Conservation (phyloP, 2,888 invertebrate genomes). For the Cenopis cana region DNA sequence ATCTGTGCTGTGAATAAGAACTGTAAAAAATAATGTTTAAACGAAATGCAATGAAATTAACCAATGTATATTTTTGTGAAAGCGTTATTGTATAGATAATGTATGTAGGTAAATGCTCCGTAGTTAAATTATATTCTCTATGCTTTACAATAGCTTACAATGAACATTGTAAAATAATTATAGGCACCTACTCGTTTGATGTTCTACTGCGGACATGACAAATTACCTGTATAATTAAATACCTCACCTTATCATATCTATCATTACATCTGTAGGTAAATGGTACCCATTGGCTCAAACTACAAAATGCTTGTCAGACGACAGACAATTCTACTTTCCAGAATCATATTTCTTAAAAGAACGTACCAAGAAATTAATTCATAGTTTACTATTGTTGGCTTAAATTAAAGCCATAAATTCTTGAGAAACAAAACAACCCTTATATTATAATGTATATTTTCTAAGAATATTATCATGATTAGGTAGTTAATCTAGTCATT, state of each 20-base stretch:
- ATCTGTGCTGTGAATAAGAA: slow-evolving; percentile 69
- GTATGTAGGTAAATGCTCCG: slow-evolving; percentile 38
- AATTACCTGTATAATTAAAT: slow-evolving; percentile 34
- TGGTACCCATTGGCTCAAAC: slow-evolving; percentile 20
- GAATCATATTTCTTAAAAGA: slow-evolving; percentile 22
- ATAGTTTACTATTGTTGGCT: neutral
- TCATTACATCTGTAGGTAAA: neutral
- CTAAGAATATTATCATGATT: neutral
- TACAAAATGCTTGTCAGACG: slow-evolving; percentile 17
- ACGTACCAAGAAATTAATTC: slow-evolving; percentile 5
- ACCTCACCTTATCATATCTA: slow-evolving; percentile 25
- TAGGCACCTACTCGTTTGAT: slow-evolving; percentile 6
- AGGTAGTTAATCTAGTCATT: neutral
- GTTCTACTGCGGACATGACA: slow-evolving; percentile 9
- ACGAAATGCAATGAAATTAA: slow-evolving; percentile 22
- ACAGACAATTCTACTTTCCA: no score
- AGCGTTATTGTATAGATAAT: slow-evolving; percentile 28
- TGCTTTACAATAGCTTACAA: slow-evolving; percentile 34
- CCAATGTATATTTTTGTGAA: slow-evolving; percentile 41
- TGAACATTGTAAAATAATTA: slow-evolving; percentile 1
- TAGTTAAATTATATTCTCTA: slow-evolving; percentile 30
- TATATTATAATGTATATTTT: slow-evolving; percentile 14
- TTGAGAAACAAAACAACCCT: neutral
- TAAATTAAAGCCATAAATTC: slow-evolving; percentile 11
- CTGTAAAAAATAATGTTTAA: slow-evolving; percentile 51